A percentile compares a stretch with the other conserved stretches of the same genome.
Conservation (phyloP, 2,113 vertebrate genomes). For the Tetraodon nigroviridis region DNA sequence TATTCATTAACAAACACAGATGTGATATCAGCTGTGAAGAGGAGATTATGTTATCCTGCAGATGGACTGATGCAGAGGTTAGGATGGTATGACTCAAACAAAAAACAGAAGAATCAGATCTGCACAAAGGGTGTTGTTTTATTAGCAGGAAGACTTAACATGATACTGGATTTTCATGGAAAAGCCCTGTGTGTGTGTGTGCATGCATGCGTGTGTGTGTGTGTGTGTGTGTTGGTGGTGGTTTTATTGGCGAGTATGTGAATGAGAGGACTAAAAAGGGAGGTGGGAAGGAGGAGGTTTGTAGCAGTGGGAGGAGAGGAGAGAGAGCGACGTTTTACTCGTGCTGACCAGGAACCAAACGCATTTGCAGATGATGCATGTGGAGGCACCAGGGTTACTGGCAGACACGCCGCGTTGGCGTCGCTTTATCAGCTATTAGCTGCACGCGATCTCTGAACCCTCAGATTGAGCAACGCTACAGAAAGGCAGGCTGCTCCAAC, state of each 20-base stretch:
- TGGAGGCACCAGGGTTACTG: constrained; percentile 43
- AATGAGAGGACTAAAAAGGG: constrained; percentile 20
- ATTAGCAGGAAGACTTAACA: not conserved
- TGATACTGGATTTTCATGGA: constrained; percentile 3
- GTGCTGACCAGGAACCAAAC: constrained; percentile 34
- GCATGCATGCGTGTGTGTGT: constrained; percentile 3
- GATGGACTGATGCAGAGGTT: constrained; percentile 5
- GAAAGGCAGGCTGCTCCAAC: constrained; percentile 20
- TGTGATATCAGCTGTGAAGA: not conserved
- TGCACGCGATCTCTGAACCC: constrained; percentile 63
- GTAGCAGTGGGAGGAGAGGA: constrained; percentile 22
- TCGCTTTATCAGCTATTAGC: constrained; percentile 50
- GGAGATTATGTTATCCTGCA: not conserved
- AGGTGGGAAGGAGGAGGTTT: not conserved
- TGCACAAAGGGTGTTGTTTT: not conserved
- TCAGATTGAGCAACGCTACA: constrained; percentile 56
- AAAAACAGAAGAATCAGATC: not conserved
- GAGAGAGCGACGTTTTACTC: constrained; percentile 38
- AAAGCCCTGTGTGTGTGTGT: not conserved
- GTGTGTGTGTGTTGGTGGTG: not conserved
- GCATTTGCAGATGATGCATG: constrained; percentile 36
- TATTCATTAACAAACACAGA: constrained; percentile 34
- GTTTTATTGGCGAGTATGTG: constrained; percentile 25
- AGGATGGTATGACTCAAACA: constrained; percentile 12
- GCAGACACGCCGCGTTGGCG: constrained; percentile 28